Conservation (phyloP, 2,113 vertebrate genomes). For the Promerops cafer region DNA sequence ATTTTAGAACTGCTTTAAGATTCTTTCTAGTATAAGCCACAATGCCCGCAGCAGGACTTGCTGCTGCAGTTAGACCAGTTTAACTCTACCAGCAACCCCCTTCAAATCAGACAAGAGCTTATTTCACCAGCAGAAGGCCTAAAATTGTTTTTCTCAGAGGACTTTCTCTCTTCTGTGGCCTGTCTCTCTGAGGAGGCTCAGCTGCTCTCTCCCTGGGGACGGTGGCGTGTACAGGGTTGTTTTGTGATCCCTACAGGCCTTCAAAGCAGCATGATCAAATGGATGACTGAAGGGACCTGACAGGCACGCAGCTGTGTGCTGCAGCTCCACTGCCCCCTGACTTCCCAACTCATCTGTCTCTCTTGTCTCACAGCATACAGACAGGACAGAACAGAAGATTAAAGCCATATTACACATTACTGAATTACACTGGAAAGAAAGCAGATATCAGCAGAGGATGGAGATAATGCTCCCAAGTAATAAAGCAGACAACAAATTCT, state of each 20-base stretch:
- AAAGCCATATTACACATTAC: background rate
- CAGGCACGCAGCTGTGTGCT: background rate
- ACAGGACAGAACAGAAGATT: slow-evolving; percentile 24
- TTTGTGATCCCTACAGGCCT: background rate
- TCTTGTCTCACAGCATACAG: background rate
- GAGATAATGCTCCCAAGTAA: background rate
- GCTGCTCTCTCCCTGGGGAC: background rate
- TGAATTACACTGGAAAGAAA: slow-evolving; percentile 10
- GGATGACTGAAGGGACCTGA: slow-evolving; percentile 1
- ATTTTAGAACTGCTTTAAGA: background rate
- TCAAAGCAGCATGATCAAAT: slow-evolving; percentile 35
- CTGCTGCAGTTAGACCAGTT: background rate
- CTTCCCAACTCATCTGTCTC: slow-evolving; percentile 29
- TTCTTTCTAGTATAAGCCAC: background rate
- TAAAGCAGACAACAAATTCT: background rate
- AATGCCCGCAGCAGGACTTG: background rate
- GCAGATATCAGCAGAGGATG: background rate
- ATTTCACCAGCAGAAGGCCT: background rate
- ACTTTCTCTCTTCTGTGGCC: background rate
- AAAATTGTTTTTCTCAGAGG: background rate
- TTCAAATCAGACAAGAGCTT: background rate
- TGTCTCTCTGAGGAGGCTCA: background rate
- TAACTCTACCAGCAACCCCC: background rate
- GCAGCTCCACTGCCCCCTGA: slow-evolving; percentile 30
- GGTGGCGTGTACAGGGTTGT: background rate